These are phyloP conservation scores for Bugula neritina DNA, from an alignment of 2,888 invertebrate species.

Conservation along the genomic window DNA sequence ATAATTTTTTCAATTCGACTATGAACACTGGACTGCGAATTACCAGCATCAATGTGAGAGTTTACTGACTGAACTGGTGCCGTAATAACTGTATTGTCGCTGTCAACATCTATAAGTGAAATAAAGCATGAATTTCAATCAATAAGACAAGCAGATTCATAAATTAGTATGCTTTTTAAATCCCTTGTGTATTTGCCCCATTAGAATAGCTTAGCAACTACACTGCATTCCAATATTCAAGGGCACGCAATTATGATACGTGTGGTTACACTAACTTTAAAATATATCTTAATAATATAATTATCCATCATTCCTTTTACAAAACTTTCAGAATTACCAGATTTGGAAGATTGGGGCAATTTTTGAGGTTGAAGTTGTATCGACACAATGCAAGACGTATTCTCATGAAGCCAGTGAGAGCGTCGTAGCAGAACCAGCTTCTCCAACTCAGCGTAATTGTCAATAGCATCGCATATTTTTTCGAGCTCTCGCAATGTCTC, in stretches of 20 bases:
- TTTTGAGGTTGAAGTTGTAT: slow-evolving; percentile 16
- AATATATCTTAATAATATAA: no score
- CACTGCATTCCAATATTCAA: no score
- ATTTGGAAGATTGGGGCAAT: neutral
- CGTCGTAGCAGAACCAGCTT: neutral
- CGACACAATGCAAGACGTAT: neutral
- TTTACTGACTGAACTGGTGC: neutral
- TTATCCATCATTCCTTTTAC: no score
- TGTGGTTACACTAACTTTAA: no score
- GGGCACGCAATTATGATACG: no score
- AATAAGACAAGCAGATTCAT: no score
- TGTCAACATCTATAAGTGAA: neutral
- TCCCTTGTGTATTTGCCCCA: no score
- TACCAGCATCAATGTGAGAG: neutral
- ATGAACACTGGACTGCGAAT: neutral
- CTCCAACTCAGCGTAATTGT: neutral
- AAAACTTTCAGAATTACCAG: no score
- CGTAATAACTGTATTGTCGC: neutral
- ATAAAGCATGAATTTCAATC: no score
- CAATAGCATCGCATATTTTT: slow-evolving; percentile 5
- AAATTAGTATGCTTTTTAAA: no score
- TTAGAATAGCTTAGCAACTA: no score
- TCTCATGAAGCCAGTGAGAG: neutral
- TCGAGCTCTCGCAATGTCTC: slow-evolving; percentile 1
- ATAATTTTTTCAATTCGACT: neutral